Evolutionary conservation across 2,797 vertebrate species (phyloP).

Genomic region (Poeciliopsis presidionis): DNA sequence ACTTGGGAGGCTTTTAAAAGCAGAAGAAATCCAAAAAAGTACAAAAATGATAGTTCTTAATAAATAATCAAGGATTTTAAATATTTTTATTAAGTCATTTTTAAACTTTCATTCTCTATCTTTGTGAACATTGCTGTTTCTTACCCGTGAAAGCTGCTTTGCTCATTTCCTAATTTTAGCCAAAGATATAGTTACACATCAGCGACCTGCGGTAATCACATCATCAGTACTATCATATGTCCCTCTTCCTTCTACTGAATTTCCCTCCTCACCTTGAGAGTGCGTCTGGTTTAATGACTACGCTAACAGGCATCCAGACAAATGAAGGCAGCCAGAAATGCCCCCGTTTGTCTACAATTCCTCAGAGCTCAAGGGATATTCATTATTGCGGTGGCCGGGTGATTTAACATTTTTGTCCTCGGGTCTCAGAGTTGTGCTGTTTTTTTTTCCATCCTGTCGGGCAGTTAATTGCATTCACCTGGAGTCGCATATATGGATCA

Average conservation of each 20-base stretch:
- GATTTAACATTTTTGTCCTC: slow-evolving; percentile 49
- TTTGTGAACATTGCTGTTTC: not conserved
- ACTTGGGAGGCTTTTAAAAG: too few species aligned
- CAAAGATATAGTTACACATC: not conserved
- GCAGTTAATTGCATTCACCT: slow-evolving; percentile 60
- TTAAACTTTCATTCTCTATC: not conserved
- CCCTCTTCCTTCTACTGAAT: not conserved
- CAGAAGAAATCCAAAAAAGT: too few species aligned
- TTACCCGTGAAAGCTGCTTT: not conserved
- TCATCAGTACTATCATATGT: not conserved
- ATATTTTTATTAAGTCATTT: not conserved
- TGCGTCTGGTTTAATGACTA: not conserved
- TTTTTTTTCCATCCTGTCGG: slow-evolving; percentile 47
- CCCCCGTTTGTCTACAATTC: slow-evolving; percentile 25
- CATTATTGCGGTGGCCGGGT: slow-evolving; percentile 34
- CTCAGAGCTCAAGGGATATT: slow-evolving; percentile 34
- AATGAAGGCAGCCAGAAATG: slow-evolving; percentile 13
- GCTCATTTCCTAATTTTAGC: not conserved
- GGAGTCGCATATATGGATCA: slow-evolving; percentile 55
- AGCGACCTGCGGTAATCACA: not conserved
- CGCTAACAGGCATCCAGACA: slow-evolving; percentile 5
- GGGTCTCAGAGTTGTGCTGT: slow-evolving; percentile 28
- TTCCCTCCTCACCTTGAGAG: slow-evolving; percentile 16
- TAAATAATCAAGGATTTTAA: too few species aligned
- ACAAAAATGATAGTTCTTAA: too few species aligned